Base-by-base conservation (phyloP, 2,113 vertebrate genomes). In the Puntigrus tetrazona region DNA sequence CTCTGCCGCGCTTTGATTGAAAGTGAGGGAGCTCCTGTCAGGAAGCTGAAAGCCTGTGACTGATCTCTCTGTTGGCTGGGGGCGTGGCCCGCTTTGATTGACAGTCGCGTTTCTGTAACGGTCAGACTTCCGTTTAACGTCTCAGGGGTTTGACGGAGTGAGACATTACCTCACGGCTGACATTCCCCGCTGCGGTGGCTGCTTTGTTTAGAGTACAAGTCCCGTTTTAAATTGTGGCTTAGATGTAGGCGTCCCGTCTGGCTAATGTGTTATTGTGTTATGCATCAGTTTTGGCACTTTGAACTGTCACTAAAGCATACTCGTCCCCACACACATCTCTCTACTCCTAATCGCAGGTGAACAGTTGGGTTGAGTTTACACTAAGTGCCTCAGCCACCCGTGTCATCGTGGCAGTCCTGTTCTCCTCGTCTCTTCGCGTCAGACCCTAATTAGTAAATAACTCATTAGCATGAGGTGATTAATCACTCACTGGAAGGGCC, bases 401-500 rank as follows among this genome's bases (percentile, higher is more conserved):
- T 87, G 84, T 88, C 87, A 81, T 84, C 38, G 43, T 29, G 34
- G 47, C 76, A 76, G 69, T 55, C 61, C 84, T 70, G 81, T 45
- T 84, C 81, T 81, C n/a, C 59, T 81, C 81, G 20, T 88, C 84
- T 85, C 83, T 61, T 86, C 83, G 92, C 91, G 91, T 93, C 94
- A 93, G 88, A 92, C 91, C 91, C 92, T 92, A 93, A 93, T 94
- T 94, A 92, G 93, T 94, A 94, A 94, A 94, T 94, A 94, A 92
- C 92, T 94, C 92, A 94, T 94, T 94, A 94, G 91, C 92, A 93
- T 92, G 91, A 93, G 90, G 92, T 94, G 93, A 94, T 94, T 94
- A 93, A 94, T 94, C 92, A 94, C 93, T 92, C 86, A 91, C 87
- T 92, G 89, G 89, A 90, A 89, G 50, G 91, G 91, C 89, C 90